Conservation (phyloP, 2,888 invertebrate species). For the Neelides folsomi region DNA sequence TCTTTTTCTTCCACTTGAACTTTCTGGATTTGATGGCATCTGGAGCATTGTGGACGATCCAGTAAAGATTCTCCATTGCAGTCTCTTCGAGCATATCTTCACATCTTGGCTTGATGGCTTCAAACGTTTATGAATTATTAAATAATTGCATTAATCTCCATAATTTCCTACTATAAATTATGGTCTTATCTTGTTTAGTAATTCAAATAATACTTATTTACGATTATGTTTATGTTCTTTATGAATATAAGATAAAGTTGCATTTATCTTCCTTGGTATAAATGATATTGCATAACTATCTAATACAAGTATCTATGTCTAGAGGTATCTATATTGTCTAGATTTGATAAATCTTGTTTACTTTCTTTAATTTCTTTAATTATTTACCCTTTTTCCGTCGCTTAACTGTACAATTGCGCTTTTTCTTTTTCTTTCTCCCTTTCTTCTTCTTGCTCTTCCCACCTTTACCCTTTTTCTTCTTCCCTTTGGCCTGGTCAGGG, state of each 20-base stretch:
- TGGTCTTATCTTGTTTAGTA: no score
- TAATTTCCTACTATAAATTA: no score
- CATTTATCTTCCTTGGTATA: no score
- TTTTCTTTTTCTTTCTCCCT: conserved; percentile 23
- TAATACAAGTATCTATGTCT: no score
- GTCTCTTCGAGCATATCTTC: conserved; percentile 17
- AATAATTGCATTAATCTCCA: no score
- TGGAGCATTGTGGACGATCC: conserved; percentile 25
- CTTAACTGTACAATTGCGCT: conserved; percentile 28
- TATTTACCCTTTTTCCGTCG: conserved; percentile 29
- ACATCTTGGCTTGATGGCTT: conserved; percentile 28
- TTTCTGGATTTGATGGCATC: conserved; percentile 29
- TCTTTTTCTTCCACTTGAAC: conserved; percentile 31
- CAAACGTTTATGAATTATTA: no score
- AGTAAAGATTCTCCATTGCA: conserved; percentile 29
- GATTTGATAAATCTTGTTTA: no score
- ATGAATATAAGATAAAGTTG: no score
- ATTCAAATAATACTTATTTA: no score
- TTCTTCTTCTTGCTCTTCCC: conserved; percentile 15
- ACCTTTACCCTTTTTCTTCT: neutral
- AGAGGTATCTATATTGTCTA: no score
- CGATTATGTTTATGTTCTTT: no score
- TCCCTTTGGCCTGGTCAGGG: neutral
- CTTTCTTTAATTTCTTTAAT: neutral
- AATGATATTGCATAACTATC: no score